Evolutionary conservation across 2,113 vertebrate species (phyloP).

Genomic region (Gila orcuttii): DNA sequence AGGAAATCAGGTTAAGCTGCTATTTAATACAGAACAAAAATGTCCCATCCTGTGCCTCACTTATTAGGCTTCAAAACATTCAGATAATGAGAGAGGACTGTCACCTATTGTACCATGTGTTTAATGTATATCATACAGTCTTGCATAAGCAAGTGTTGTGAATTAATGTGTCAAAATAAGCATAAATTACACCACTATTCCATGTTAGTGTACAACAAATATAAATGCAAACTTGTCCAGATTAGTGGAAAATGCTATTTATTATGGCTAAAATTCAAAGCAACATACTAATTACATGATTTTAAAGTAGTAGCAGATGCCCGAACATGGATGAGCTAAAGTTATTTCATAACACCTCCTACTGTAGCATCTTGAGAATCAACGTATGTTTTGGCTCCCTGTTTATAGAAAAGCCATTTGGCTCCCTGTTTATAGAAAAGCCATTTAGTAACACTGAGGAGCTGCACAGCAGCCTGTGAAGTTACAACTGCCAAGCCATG

Average conservation of each 20-base stretch:
- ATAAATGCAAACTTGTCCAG: not conserved
- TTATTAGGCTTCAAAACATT: not conserved
- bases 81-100: not conserved
- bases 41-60: not conserved
- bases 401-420: not conserved
- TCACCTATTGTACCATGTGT: too few species aligned
- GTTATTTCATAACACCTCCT: not conserved
- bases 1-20: conserved; percentile 18
- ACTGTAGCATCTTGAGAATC: not conserved
- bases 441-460: not conserved
- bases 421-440: not conserved
- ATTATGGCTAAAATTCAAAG: not conserved
- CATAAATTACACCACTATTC: not conserved
- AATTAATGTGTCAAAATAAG: not conserved
- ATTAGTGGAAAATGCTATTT: not conserved
- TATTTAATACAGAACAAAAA: conserved; percentile 5
- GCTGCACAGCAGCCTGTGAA: not conserved
- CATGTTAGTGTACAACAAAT: not conserved
- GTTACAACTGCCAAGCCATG: conserved; percentile 2
- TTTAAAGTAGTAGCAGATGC: not conserved
- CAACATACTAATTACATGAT: not conserved
- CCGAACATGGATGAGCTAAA: not conserved
- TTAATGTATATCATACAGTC: not conserved
- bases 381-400: not conserved
- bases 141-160: not conserved